A percentile compares a stretch with the other conserved stretches of the same genome.
These are phyloP conservation scores for Steinernema hermaphroditum DNA, from an alignment of 2,888 invertebrate species.

Conservation along the genomic window DNA sequence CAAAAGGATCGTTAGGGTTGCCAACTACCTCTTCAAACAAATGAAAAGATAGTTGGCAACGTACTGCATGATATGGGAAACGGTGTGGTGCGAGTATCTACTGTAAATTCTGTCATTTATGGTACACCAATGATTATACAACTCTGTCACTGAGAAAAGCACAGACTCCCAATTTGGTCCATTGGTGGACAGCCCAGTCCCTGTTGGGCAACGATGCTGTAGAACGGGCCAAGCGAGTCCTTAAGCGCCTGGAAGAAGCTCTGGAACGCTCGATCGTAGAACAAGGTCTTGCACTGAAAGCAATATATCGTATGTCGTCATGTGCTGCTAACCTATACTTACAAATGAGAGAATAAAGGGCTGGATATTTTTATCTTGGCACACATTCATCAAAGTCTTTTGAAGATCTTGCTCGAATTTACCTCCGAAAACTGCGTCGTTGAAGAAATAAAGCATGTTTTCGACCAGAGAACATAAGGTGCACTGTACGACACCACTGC, in stretches of 20 bases:
- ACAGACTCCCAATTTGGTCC: neutral
- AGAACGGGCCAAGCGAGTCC: neutral
- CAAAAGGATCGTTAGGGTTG: too few species aligned
- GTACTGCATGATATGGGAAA: too few species aligned
- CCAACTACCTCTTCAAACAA: too few species aligned
- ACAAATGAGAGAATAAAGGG: too few species aligned
- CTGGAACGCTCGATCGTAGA: neutral
- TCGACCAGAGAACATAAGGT: neutral
- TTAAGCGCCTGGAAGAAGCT: neutral
- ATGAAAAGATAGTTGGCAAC: too few species aligned
- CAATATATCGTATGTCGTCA: neutral
- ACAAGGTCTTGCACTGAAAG: neutral
- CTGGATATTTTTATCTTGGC: too few species aligned
- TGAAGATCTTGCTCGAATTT: neutral
- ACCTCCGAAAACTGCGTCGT: neutral
- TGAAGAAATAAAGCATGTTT: slow-evolving; percentile 2
- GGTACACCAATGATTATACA: too few species aligned
- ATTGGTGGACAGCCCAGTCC: neutral
- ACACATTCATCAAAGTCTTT: neutral
- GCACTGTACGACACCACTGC: neutral
- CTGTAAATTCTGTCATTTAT: too few species aligned
- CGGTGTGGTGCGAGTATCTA: too few species aligned
- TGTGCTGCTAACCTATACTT: neutral
- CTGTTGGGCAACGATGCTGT: neutral
- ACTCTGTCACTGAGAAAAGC: neutral